phyloP scores from a whole-genome alignment of 2,113 vertebrate genomes.

The Podarcis raffonei region DNA sequence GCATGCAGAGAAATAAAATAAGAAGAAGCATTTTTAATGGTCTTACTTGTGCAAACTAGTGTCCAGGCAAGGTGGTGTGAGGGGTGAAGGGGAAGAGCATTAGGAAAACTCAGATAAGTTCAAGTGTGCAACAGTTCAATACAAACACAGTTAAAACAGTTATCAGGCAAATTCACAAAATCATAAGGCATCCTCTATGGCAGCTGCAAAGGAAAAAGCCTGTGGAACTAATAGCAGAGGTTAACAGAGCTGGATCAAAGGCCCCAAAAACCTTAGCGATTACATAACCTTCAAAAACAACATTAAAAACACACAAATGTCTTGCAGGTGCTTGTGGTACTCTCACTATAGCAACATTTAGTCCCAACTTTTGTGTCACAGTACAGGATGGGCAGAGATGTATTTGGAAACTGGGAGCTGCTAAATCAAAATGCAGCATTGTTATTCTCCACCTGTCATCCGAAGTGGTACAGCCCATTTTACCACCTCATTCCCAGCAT shows the following conservation, averaged over 20 bases:
- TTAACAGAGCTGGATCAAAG: not conserved
- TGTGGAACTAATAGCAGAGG: not conserved
- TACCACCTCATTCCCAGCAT: not conserved
- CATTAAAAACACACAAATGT: not conserved
- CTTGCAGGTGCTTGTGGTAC: not conserved
- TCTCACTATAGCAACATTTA: not conserved
- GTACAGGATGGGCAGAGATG: not conserved
- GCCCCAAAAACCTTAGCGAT: not conserved
- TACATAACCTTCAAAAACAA: not conserved
- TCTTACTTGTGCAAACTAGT: conserved; percentile 95
- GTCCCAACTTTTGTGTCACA: not conserved
- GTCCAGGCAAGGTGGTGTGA: conserved; percentile 85
- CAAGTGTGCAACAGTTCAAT: conserved; percentile 67
- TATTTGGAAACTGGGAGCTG: not conserved
- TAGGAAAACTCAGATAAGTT: conserved; percentile 82
- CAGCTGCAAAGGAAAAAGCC: conserved; percentile 3
- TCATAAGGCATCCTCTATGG: not conserved
- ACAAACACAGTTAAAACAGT: conserved; percentile 65
- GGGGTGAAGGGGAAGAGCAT: conserved; percentile 74
- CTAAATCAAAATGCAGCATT: not conserved
- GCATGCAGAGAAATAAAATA: conserved; percentile 72
- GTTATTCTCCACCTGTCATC: not conserved
- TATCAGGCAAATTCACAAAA: conserved; percentile 41
- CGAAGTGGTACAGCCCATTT: not conserved
- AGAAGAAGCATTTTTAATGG: conserved; percentile 67